Evolutionary conservation across 2,888 invertebrate genomes (phyloP).

Genomic region (Chaitophorus viminalis): DNA sequence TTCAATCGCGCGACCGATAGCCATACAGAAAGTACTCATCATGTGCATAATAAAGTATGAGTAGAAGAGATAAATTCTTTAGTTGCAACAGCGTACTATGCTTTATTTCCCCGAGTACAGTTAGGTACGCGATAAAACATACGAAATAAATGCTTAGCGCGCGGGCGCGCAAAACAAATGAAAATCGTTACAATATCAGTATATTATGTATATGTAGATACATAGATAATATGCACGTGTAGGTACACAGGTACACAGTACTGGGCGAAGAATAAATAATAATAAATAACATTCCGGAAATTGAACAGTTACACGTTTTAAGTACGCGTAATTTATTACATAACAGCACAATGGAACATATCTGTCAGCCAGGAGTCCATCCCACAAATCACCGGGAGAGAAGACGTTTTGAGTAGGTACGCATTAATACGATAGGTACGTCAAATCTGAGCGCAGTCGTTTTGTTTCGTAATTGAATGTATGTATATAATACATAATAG

Average conservation of each 20-base stretch:
- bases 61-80: too few species aligned
- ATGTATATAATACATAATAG: too few species aligned
- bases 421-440: neutral
- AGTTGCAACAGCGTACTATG: too few species aligned
- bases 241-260: too few species aligned
- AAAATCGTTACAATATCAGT: neutral
- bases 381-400: conserved; percentile 30
- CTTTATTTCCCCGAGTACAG: too few species aligned
- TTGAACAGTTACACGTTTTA: neutral
- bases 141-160: too few species aligned
- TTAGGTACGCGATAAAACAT: too few species aligned
- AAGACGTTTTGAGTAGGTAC: conserved; percentile 17
- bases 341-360: conserved; percentile 5
- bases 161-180: neutral
- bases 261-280: neutral
- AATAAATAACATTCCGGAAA: neutral
- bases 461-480: neutral
- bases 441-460: neutral
- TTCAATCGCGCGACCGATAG: too few species aligned
- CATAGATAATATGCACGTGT: too few species aligned
- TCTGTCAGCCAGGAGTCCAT: neutral
- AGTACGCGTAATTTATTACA: neutral
- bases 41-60: too few species aligned
- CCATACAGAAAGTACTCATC: too few species aligned
- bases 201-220: too few species aligned